Evolutionary conservation across 2,888 invertebrate species (phyloP).

Genomic region (Arenicola marina): DNA sequence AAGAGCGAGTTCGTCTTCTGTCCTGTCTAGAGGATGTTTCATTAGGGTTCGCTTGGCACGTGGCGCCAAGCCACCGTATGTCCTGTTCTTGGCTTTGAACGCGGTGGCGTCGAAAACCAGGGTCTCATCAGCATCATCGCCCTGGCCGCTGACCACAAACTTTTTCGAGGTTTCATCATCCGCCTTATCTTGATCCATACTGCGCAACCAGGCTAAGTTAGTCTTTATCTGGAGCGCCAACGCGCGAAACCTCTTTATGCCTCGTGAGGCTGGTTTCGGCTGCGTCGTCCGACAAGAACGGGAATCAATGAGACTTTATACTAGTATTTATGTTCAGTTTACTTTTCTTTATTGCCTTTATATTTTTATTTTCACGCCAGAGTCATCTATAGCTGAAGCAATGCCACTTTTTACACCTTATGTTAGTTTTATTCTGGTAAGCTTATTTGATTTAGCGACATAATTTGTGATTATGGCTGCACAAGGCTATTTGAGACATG

Average conservation of each 20-base stretch:
- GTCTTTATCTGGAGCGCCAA: conserved; percentile 17
- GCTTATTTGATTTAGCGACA: no score
- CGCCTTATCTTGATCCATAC: conserved; percentile 6
- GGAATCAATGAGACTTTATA: no score
- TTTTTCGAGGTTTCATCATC: background rate
- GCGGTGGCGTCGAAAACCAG: conserved; percentile 37
- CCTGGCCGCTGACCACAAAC: background rate
- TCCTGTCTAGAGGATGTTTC: conserved; percentile 35
- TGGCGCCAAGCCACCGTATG: conserved; percentile 17
- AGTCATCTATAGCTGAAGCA: no score
- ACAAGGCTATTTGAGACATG: no score
- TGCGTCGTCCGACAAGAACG: no score
- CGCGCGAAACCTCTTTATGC: conserved; percentile 5
- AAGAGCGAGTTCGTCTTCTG: conserved; percentile 33
- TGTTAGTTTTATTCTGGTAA: no score
- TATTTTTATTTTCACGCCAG: no score
- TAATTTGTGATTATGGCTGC: no score
- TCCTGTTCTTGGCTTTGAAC: conserved; percentile 31
- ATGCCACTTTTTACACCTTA: no score
- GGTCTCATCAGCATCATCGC: conserved; percentile 8
- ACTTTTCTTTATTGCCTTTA: no score
- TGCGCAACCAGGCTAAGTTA: conserved; percentile 16
- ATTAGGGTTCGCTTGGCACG: conserved; percentile 33
- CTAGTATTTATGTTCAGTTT: no score
- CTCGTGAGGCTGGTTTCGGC: no score